phyloP scores from a whole-genome alignment of 2,113 vertebrate species.

The Tapirus terrestris region DNA sequence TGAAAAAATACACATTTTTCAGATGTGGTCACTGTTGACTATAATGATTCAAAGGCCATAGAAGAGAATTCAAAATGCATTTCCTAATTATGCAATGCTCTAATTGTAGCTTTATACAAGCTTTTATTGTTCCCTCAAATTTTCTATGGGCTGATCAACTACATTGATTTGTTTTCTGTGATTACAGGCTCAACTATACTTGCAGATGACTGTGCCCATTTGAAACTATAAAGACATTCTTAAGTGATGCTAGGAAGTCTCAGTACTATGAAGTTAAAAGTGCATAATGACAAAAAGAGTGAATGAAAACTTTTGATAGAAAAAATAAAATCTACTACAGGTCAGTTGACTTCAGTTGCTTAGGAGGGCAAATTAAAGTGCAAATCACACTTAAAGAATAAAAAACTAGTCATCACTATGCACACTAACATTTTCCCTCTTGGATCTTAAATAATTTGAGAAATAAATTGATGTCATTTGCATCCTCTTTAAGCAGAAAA shows the following conservation, averaged over 20 bases:
- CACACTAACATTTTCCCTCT: not conserved
- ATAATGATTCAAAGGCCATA: not conserved
- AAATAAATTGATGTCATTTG: slow-evolving; percentile 47
- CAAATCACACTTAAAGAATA: not conserved
- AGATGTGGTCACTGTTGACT: not conserved
- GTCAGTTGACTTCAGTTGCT: not conserved
- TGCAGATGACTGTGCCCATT: not conserved
- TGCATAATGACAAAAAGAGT: not conserved
- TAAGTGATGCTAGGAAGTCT: not conserved
- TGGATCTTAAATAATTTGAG: slow-evolving; percentile 34
- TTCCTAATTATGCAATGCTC: not conserved
- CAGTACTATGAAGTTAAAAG: not conserved
- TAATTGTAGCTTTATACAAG: not conserved
- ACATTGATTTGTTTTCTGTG: not conserved
- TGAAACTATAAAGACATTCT: not conserved
- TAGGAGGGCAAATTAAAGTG: not conserved
- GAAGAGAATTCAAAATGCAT: not conserved
- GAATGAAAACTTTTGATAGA: not conserved
- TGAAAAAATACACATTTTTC: not conserved
- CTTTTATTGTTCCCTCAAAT: not conserved
- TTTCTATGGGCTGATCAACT: not conserved
- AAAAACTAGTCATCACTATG: not conserved
- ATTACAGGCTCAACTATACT: not conserved
- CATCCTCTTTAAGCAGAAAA: slow-evolving; percentile 37
- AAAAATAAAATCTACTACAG: not conserved